Percentiles rank a stretch among this genome's conserved stretches.
Conservation (phyloP, 2,888 invertebrate species). For the Clostera curtula region DNA sequence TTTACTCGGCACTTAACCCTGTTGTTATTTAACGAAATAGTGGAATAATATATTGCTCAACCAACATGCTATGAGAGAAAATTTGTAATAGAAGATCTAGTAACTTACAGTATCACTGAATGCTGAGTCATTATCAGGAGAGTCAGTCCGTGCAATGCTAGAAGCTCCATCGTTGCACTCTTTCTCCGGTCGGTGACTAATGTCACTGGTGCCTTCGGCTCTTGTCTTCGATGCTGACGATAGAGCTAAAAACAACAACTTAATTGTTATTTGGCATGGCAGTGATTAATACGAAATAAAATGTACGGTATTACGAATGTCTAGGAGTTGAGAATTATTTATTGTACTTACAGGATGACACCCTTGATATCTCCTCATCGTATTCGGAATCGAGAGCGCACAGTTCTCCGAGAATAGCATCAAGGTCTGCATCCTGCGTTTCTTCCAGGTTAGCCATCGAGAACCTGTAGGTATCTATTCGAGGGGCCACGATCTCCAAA, state of each 20-base stretch:
- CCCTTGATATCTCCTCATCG: constrained; percentile 72
- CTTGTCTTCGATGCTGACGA: constrained; percentile 40
- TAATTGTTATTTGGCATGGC: too few species aligned
- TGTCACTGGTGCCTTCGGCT: constrained; percentile 27
- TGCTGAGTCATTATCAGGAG: constrained; percentile 98
- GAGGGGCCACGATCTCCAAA: constrained; percentile 84
- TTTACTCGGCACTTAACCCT: too few species aligned
- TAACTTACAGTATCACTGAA: constrained; percentile 97
- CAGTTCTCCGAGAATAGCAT: constrained; percentile 96
- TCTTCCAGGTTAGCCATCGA: constrained; percentile 98
- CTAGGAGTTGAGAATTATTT: constrained; percentile 1
- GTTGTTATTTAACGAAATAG: too few species aligned
- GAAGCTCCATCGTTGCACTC: constrained; percentile 52
- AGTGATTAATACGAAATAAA: not conserved
- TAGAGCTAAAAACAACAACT: too few species aligned
- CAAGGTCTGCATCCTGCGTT: constrained; percentile 96
- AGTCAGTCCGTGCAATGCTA: constrained; percentile 82
- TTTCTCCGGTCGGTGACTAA: constrained; percentile 44
- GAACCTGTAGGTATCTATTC: constrained; percentile 93
- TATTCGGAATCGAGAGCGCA: constrained; percentile 89
- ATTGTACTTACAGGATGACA: constrained; percentile 46
- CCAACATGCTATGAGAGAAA: too few species aligned
- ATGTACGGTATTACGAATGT: not conserved
- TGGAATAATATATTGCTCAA: too few species aligned
- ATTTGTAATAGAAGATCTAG: too few species aligned